These are phyloP conservation scores for Bombus sylvicola DNA, from an alignment of 1,140 invertebrate genomes.

Conservation along the genomic window DNA sequence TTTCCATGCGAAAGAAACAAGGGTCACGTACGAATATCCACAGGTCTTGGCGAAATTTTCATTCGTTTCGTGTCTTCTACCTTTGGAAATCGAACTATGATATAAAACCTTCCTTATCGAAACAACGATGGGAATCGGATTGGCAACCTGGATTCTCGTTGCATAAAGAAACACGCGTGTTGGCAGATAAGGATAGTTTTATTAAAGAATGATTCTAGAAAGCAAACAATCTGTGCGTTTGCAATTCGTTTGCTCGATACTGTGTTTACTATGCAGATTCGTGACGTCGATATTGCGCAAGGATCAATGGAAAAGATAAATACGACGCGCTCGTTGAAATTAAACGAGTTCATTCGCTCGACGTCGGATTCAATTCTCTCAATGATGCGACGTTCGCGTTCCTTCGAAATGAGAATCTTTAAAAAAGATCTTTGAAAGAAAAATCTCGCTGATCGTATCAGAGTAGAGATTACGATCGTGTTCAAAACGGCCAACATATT, in stretches of 20 bases:
- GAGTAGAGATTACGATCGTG: too few species aligned
- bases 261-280: background rate
- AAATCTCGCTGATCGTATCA: too few species aligned
- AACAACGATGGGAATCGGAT: background rate
- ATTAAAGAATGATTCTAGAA: background rate
- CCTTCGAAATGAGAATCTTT: too few species aligned
- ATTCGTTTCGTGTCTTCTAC: background rate
- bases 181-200: background rate
- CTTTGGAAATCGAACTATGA: background rate
- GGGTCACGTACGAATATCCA: background rate
- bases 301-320: background rate
- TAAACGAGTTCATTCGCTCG: background rate
- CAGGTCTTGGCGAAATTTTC: too few species aligned
- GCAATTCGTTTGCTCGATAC: background rate
- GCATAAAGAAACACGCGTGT: background rate
- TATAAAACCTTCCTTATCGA: background rate
- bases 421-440: too few species aligned
- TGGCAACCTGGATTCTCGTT: background rate
- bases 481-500: too few species aligned
- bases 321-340: background rate
- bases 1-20: too few species aligned
- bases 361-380: background rate
- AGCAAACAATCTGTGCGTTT: background rate
- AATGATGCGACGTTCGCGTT: too few species aligned
- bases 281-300: background rate